Evolutionary conservation across 2,797 vertebrate species (phyloP).

Genomic region (Geotrypetes seraphini): DNA sequence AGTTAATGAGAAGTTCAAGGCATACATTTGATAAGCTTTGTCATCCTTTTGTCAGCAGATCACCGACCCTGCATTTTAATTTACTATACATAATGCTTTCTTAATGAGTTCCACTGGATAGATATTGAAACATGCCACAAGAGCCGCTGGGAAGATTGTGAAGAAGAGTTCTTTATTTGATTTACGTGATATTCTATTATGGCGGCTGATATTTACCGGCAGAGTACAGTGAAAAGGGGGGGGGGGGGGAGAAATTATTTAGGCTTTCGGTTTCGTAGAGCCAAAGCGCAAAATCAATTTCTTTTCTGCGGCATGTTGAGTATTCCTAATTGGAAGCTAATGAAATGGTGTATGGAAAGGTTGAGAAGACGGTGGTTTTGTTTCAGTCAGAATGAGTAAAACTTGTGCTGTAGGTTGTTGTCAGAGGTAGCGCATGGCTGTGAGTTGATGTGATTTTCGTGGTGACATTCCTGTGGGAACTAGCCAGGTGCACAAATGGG

Average conservation of each 20-base stretch:
- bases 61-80: conserved; percentile 59
- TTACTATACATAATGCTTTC: conserved; percentile 57
- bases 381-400: conserved; percentile 31
- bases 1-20: conserved; percentile 56
- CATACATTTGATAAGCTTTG: conserved; percentile 54
- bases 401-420: conserved; percentile 38
- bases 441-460: conserved; percentile 35
- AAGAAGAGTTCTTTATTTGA: conserved; percentile 45
- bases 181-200: conserved; percentile 47
- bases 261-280: conserved; percentile 32
- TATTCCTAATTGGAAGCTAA: conserved; percentile 52
- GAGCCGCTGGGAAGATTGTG: conserved; percentile 44
- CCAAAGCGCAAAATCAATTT: conserved; percentile 56
- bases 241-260: conserved; percentile 15
- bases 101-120: conserved; percentile 59
- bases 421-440: conserved; percentile 30
- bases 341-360: conserved; percentile 31
- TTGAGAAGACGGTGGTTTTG: conserved; percentile 28
- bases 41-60: conserved; percentile 61
- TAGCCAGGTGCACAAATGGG: conserved; percentile 6
- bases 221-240: conserved; percentile 8
- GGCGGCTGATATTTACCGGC: conserved; percentile 52
- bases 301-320: conserved; percentile 44
- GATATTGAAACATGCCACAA: conserved; percentile 49
- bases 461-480: conserved; percentile 1